Base-by-base conservation (phyloP, 2,797 vertebrate species). In the Fistularia commersonii region DNA sequence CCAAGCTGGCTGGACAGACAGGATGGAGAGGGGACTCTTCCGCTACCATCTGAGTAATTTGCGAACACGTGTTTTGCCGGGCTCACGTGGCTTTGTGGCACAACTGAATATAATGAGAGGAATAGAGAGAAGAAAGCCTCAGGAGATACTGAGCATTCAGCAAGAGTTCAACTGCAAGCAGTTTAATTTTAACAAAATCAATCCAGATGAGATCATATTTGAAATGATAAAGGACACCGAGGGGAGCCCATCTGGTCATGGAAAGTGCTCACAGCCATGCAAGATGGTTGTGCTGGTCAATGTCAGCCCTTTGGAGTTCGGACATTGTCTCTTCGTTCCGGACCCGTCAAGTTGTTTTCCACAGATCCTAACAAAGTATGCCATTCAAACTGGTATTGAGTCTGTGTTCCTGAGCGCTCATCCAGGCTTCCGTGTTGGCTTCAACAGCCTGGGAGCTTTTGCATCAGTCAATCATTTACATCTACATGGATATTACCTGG, bases 401-500 rank as follows among this genome's bases (percentile, higher is more conserved):
- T 82, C 90, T 0, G 83, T 93, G 7, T 81, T 98, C n/a, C 85
- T 98, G 32, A 98, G 96, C 61, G 65, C 83, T 0, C 84, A 93
- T 51, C 93, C 91, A 0, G 89, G 90, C n/a, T 95, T 95, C 75
- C 82, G 92, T 0, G 82, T 97, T 0, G 96, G 95, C 1, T 99
- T 99, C 73, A 99, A 99, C 80, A 95, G 96, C 58, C 90, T 98
- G 0, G 95, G 95, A 0, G 96, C 84, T 1, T 90, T 92, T 68
- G 95, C 96, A 8, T 99, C 96, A 0, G 92, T 99, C 49, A 99
- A 98, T 82, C 96, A 97, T 61, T 82, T 97, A 8, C 96, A 98
- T 56, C 80, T 99, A 0, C 95, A 98, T 8, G 92, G 90, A 6
- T 93, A 93, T 57, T 99, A 97, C 76, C 67, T 98, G 54, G 35